Conservation (phyloP, 23 tunicate genomes). For the Halocynthia aurantium region DNA sequence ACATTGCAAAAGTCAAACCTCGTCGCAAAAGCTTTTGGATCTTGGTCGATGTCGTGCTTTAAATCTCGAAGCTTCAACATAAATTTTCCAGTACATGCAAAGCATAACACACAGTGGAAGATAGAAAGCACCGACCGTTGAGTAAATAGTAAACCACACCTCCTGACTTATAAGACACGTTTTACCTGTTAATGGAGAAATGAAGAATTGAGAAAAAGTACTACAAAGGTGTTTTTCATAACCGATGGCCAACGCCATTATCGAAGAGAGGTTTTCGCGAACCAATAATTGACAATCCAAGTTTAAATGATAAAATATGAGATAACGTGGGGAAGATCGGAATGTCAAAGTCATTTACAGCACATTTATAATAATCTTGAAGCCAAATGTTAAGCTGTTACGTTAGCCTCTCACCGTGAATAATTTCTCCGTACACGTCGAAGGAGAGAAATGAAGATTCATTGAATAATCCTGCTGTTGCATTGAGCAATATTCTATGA, state of each 20-base stretch:
- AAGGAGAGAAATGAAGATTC: neutral
- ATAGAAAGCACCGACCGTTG: constrained; percentile 84
- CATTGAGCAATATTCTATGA: too few relatives aligned
- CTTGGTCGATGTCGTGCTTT: constrained; percentile 28
- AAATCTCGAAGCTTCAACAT: constrained; percentile 74
- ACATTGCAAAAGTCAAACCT: neutral
- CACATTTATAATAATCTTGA: too few relatives aligned
- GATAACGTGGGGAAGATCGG: too few relatives aligned
- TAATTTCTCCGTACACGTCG: neutral
- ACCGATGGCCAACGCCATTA: too few relatives aligned
- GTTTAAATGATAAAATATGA: too few relatives aligned
- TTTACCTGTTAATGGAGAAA: neutral
- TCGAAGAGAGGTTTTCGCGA: too few relatives aligned
- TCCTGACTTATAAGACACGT: constrained; percentile 88
- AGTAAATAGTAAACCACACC: constrained; percentile 79
- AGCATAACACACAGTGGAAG: constrained; percentile 77
- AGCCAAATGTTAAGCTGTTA: too few relatives aligned
- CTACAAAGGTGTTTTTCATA: neutral
- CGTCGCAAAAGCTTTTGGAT: constrained; percentile 4
- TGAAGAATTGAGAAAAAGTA: neutral
- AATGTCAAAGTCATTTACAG: too few relatives aligned
- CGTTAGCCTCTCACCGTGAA: neutral
- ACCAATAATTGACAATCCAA: too few relatives aligned
- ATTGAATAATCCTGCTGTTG: too few relatives aligned
- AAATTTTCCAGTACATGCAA: constrained; percentile 86